Base-by-base conservation (phyloP, 2,113 vertebrate genomes). In the Myiagra hebetior region DNA sequence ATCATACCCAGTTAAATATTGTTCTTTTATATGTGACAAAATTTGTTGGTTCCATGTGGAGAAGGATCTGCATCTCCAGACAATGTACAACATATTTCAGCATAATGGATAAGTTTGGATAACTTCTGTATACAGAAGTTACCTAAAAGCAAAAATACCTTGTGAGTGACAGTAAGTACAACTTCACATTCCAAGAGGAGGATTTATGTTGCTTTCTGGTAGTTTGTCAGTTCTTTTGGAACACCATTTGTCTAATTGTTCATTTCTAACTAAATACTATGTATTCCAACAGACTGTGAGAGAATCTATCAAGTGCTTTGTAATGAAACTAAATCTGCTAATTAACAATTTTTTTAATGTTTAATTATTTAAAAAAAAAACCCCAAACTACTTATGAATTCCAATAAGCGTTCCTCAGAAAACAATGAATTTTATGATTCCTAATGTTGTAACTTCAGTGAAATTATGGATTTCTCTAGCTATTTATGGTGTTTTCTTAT, bases 301-400 rank as follows among this genome's bases (percentile, higher is more conserved):
- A 37, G 23, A 95, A 87, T 88, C 26, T 89, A 89, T 74, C 33
- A 82, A 52, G 37, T 85, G 13, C 13, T 37, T 94, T 74, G 53
- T 85, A 92, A 86, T 87, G 24, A 85, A 91, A 94, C 82, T 60
- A 59, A 75, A 92, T 92, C 56, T 92, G 10, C 20, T 93, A 76
- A 82, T 91, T 85, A 92, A 78, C 53, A 41, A 60, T 20, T 52
- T 60, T 37, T 65, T 8, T 1, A 91, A 67, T 55, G 6, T 74
- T 92, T 79, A 86, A 76, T 78, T 84, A 82, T 93, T 74, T 19
- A 30, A 50, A 55, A 35, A 62, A 62, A 3, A 6, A 50, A 5
- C 7, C 22, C 16, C 10, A n/a, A 83, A 68, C 0, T 3, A 6
- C 22, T 42, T 62, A 65, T 85, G 82, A 72, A 93, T 88, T 90